Conservation (phyloP, 2,113 vertebrate species). For the Chlamydotis undulata region DNA sequence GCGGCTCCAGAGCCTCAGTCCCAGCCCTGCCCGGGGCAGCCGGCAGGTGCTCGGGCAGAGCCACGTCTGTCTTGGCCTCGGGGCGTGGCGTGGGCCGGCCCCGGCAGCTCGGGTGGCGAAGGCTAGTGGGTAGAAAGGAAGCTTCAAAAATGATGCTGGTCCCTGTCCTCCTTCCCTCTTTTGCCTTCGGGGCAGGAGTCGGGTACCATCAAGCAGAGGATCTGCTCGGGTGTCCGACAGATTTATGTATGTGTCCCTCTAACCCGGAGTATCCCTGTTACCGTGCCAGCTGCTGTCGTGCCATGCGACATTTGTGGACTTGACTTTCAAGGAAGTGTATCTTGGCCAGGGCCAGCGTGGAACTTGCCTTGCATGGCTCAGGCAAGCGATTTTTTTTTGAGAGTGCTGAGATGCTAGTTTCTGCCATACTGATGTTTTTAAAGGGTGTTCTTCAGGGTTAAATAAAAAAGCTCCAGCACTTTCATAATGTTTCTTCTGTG, state of each 20-base stretch:
- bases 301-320: rapidly evolving
- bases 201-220: neutral
- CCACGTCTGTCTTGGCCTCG: neutral
- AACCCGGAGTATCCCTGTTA: neutral
- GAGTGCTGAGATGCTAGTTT: neutral
- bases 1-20: neutral
- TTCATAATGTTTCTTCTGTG: neutral
- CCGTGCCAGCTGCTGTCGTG: neutral
- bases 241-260: rapidly evolving
- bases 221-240: neutral
- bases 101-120: neutral
- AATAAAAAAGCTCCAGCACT: neutral
- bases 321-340: neutral
- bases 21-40: neutral
- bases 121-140: neutral
- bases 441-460: neutral
- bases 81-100: neutral
- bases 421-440: neutral
- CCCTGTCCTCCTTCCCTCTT: neutral
- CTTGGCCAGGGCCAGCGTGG: neutral
- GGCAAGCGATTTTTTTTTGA: neutral
- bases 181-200: neutral
- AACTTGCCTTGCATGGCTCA: neutral
- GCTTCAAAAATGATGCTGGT: rapidly evolving
- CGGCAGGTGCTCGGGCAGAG: neutral